phyloP scores from a whole-genome alignment of 2,113 vertebrate genomes.

The Gobiocypris rarus region DNA sequence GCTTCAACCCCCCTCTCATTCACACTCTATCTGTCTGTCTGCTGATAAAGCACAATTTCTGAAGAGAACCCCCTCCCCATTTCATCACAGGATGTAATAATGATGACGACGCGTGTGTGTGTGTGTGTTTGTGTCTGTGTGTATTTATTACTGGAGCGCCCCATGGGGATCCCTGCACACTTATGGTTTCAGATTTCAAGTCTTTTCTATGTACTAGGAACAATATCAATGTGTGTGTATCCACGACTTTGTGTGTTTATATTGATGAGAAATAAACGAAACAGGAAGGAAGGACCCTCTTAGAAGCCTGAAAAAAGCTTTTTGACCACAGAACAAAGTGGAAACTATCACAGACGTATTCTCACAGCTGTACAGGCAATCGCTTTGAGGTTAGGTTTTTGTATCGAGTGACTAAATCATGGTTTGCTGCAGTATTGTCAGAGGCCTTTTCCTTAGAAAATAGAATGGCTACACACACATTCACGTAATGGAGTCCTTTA shows the following conservation, averaged over 20 bases:
- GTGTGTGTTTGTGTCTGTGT: not conserved
- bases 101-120: conserved; percentile 15
- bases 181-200: not conserved
- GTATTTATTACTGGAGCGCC: not conserved
- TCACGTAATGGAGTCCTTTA: conserved; percentile 8
- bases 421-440: conserved; percentile 29
- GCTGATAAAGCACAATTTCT: conserved; percentile 65
- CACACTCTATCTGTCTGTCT: conserved; percentile 49
- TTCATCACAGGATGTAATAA: conserved; percentile 26
- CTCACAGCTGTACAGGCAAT: not conserved
- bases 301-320: not conserved
- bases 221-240: conserved; percentile 1
- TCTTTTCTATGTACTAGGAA: not conserved
- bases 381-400: conserved; percentile 8
- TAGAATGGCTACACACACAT: not conserved
- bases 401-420: conserved; percentile 17
- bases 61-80: conserved; percentile 37
- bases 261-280: not conserved
- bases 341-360: conserved; percentile 5
- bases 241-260: conserved; percentile 23
- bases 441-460: conserved; percentile 21
- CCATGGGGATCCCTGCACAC: conserved; percentile 7
- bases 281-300: not conserved
- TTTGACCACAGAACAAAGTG: conserved; percentile 21
- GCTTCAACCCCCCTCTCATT: conserved; percentile 30